Percentiles rank a stretch among this genome's conserved stretches.
Evolutionary conservation across 2,888 invertebrate genomes (phyloP).

Genomic region (Drosophila setosimentum): DNA sequence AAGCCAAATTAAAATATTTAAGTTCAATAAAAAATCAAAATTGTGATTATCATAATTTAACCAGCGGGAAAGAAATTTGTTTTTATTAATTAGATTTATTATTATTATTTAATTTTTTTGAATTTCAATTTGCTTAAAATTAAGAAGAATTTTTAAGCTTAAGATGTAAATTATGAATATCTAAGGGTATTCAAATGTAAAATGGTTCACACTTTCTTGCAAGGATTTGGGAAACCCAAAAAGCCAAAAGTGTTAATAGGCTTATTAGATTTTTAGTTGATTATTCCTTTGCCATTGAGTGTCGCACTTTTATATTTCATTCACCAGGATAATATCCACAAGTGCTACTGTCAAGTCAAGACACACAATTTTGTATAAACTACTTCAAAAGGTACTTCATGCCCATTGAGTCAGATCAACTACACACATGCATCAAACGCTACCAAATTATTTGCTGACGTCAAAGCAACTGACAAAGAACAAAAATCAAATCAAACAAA

Average conservation of each 20-base stretch:
- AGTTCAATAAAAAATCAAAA: background rate
- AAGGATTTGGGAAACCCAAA: background rate
- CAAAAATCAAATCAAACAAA: background rate
- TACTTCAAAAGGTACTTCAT: constrained; percentile 17
- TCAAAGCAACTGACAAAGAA: constrained; percentile 56
- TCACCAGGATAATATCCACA: background rate
- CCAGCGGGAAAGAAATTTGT: background rate
- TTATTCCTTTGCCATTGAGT: background rate
- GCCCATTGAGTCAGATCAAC: constrained; percentile 24
- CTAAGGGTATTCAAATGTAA: background rate
- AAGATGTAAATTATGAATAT: background rate
- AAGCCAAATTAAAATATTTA: background rate
- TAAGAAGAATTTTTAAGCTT: background rate
- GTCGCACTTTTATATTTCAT: background rate
- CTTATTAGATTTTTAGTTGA: background rate
- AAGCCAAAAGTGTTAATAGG: background rate
- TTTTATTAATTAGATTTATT: background rate
- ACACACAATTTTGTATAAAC: constrained; percentile 3
- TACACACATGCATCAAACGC: constrained; percentile 7
- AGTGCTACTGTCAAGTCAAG: constrained; percentile 13
- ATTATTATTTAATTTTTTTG: background rate
- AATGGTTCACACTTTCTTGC: background rate
- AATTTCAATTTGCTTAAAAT: background rate
- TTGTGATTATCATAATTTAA: background rate
- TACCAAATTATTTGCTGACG: constrained; percentile 53